Conservation (phyloP, 2,888 invertebrate genomes). For the Amblyjoppa fuscipennis region DNA sequence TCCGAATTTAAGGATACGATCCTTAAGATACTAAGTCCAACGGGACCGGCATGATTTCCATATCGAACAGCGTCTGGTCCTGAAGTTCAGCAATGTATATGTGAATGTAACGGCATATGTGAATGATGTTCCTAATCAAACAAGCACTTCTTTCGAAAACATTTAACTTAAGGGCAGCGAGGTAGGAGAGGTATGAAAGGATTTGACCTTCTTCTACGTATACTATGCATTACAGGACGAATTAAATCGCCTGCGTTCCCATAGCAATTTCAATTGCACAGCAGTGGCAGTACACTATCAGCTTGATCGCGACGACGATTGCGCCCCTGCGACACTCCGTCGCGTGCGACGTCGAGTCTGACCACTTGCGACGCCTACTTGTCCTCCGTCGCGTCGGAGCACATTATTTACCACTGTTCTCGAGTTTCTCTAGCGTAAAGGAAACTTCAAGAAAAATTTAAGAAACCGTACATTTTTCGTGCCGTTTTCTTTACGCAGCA, state of each 20-base stretch:
- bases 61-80: too few relatives aligned
- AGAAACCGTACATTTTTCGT: too few relatives aligned
- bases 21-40: not conserved
- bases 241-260: slow-evolving; percentile 26
- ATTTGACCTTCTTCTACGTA: not conserved
- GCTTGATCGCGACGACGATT: slow-evolving; percentile 51
- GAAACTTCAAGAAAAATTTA: not conserved
- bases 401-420: slow-evolving; percentile 1
- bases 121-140: not conserved
- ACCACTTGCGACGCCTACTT: slow-evolving; percentile 34
- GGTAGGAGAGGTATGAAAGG: not conserved
- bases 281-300: not conserved
- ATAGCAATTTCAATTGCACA: slow-evolving; percentile 10
- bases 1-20: too few relatives aligned
- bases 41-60: too few relatives aligned
- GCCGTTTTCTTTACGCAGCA: too few relatives aligned
- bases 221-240: slow-evolving; percentile 9
- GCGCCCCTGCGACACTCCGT: slow-evolving; percentile 26
- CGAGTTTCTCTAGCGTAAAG: not conserved
- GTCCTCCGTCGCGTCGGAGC: slow-evolving; percentile 8
- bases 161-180: not conserved
- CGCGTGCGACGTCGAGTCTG: slow-evolving; percentile 52
- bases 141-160: not conserved
- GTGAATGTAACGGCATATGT: not conserved
- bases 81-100: not conserved